These are phyloP conservation scores for Andrena camellia DNA, from an alignment of 2,888 invertebrate species.

Conservation along the genomic window DNA sequence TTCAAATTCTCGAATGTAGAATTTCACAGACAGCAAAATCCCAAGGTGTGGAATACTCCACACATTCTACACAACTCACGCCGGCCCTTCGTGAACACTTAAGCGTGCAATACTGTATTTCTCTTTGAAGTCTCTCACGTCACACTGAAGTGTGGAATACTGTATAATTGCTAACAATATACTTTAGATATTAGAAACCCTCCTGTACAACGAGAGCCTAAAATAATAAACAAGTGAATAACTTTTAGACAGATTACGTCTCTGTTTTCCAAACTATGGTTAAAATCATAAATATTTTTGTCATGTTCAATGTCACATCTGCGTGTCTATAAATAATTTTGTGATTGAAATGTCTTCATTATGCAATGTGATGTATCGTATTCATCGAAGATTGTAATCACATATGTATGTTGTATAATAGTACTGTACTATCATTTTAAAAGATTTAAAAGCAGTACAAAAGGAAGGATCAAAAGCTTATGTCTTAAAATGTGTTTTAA, in stretches of 20 bases:
- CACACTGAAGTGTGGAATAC: no score
- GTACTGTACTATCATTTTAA: conserved; percentile 1
- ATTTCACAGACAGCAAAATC: no score
- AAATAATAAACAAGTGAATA: background rate
- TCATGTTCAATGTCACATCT: conserved; percentile 6
- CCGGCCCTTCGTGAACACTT: no score
- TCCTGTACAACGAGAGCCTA: background rate
- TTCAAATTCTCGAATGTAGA: no score
- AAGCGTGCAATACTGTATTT: no score
- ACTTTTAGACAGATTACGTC: background rate
- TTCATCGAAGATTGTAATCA: background rate
- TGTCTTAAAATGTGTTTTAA: conserved; percentile 12
- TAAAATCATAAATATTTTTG: conserved; percentile 3
- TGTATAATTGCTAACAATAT: no score
- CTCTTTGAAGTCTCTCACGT: no score
- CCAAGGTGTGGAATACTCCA: no score
- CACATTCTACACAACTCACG: no score
- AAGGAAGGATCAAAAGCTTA: conserved; percentile 18
- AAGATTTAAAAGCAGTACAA: conserved; percentile 17
- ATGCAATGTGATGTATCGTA: conserved; percentile 1
- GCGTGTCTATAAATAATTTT: background rate
- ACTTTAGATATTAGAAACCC: no score
- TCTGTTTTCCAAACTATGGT: background rate
- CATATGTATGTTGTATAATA: conserved; percentile 6
- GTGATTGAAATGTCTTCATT: background rate